These are phyloP conservation scores for Brachyhypopomus gauderio DNA, from an alignment of 2,113 vertebrate species.

Conservation along the genomic window DNA sequence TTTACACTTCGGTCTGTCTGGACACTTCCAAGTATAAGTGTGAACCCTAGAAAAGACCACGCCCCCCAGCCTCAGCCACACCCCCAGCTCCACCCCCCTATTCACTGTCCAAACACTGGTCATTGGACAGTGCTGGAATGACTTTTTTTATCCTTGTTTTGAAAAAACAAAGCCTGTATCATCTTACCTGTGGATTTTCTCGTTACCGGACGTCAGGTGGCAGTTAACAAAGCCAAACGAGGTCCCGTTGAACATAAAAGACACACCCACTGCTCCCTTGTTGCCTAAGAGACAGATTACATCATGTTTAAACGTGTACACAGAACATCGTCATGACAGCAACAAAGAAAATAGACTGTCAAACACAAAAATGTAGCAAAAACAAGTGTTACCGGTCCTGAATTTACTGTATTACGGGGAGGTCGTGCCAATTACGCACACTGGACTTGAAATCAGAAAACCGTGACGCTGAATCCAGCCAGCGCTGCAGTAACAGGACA, in stretches of 20 bases:
- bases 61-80: no score
- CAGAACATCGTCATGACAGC: background rate
- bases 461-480: no score
- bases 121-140: no score
- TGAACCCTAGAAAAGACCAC: no score
- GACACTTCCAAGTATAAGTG: background rate
- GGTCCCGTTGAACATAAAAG: constrained; percentile 97
- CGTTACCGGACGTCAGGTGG: constrained; percentile 95
- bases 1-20: background rate
- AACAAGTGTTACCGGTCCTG: no score
- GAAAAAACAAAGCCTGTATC: background rate
- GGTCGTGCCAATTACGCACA: no score
- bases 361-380: background rate
- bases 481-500: no score
- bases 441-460: no score
- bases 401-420: no score
- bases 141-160: no score
- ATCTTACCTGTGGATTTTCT: constrained; percentile 87
- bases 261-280: constrained; percentile 93
- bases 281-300: constrained; percentile 79
- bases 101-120: no score
- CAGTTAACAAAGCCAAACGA: constrained; percentile 98
- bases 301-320: background rate
- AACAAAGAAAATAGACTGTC: background rate
- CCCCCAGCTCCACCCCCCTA: no score